Evolutionary conservation across 2,797 vertebrate genomes (phyloP), one percentile per base, ranked within the genome.

Genomic region (Poeciliopsis infans): DNA sequence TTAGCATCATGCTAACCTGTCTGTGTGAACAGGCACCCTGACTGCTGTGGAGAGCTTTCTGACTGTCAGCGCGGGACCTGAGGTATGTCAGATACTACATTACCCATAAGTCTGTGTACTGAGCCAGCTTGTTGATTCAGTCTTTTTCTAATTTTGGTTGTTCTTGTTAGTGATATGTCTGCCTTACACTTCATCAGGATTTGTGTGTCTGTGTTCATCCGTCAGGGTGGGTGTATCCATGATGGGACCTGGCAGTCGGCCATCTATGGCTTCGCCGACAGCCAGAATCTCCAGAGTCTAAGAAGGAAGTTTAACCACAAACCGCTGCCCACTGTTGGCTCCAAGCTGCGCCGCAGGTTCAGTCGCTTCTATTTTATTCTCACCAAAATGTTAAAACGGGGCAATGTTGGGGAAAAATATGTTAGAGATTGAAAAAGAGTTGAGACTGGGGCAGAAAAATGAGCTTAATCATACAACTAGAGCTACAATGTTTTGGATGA

Each of bases 231-330:
- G 28, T 95, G 92, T 81, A 74, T 97, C 91, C 97, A 99, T 1
- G 98, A 98, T 53, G 97, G 97, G 64, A 99, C 98, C 1, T 99
- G 98, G 98, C 97, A 98, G 87, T 99, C 98, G 1, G 97, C 97
- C 73, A 18, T 99, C 84, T 95, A 98, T 18, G 97, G 97, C 74
- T 91, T 98, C 47, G 93, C 96, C 0, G 96, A 98, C 88, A 74
- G 96, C 74, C 90, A 66, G 5, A 96, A 89, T 77, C 95, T 99
- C 72, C 96, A 80, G 84, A 95, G 90, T 80, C 93, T 99, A 53
- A 95, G 98, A 77, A 97, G 92, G 85, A 93, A 96, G 90, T 95
- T 98, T 80, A 96, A 95, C 85, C 86, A 97, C 83, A 95, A 97
- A 86, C 96, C 97, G 59, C 91, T 99, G 55, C 97, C 97, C n/a